Base-by-base conservation (phyloP, 2,888 invertebrate species). In the Lasioglossum morio region DNA sequence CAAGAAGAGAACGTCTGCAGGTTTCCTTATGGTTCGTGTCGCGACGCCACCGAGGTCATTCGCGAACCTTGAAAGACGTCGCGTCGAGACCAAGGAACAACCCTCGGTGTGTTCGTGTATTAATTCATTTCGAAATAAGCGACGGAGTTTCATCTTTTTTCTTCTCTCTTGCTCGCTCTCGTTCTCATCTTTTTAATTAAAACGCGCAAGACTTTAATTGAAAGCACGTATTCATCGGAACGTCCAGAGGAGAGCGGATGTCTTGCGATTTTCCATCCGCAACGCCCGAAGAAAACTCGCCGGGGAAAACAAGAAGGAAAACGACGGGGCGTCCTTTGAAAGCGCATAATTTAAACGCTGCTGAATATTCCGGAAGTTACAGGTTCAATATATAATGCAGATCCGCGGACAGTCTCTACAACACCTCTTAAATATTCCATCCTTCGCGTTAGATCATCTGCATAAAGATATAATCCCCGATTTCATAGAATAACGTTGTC, bases 101-200 rank as follows among this genome's bases (percentile, higher is more conserved):
- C 40, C 53, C 34, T 37, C 70, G n/a, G 43, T 14, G 4, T 73
- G 72, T 69, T n/a, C 53, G 7, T 19, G 37, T 73, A 81, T 85
- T 82, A 84, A 84, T 81, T 81, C 53, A 73, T 34, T 70, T 77
- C 48, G 77, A 77, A 84, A 86, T 77, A 79, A 73, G 53, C 78
- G 72, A 12, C 48, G 43, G 34, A 23, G 70, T 37, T 40, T 70
- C n/a, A 23, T n/a, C 12, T 12, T 40, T 40, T n/a, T 4, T 1
- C 23, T 4, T 23, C 10, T 34, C 4, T n/a, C n/a, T 10, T 4
- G 0, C 19, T 10, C n/a, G 14, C 4, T 12, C 5, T n/a, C 12
- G n/a, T 23, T 43, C 23, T 84, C 63, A 7, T 8, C 63, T 74
- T 83, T 84, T 84, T 60, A 79, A 84, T 84, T 86, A 79, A 79